Evolutionary conservation across 2,888 invertebrate species (phyloP).

Genomic region (Leistus spinibarbis): DNA sequence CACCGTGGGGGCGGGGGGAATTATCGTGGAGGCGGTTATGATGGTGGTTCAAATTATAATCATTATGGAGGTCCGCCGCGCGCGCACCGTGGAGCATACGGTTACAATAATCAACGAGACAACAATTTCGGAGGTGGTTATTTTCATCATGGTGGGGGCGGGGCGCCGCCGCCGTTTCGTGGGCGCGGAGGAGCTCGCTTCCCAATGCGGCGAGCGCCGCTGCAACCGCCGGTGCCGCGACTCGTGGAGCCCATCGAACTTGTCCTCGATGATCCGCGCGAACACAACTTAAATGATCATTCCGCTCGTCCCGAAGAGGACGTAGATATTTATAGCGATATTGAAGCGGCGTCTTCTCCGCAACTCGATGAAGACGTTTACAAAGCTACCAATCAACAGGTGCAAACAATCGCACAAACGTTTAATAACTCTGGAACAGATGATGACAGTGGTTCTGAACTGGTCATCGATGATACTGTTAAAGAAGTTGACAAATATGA

Average conservation of each 20-base stretch:
- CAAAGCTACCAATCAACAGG: conserved; percentile 44
- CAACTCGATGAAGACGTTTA: conserved; percentile 50
- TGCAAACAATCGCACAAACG: conserved; percentile 52
- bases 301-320: conserved; percentile 49
- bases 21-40: conserved; percentile 47
- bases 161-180: conserved; percentile 36
- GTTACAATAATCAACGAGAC: conserved; percentile 46
- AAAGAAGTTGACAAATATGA: conserved; percentile 61
- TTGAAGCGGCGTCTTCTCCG: conserved; percentile 58
- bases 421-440: conserved; percentile 54
- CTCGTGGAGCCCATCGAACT: conserved; percentile 22
- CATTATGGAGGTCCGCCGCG: conserved; percentile 49
- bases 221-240: conserved; percentile 22
- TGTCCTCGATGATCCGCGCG: conserved; percentile 25
- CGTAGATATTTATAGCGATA: conserved; percentile 68
- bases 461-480: conserved; percentile 59
- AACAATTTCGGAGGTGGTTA: conserved; percentile 52
- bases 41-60: conserved; percentile 54
- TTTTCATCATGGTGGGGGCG: conserved; percentile 19
- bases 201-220: conserved; percentile 30
- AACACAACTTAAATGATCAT: conserved; percentile 11
- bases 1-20: conserved; percentile 47
- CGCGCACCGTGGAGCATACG: conserved; percentile 40
- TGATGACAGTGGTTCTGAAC: conserved; percentile 63
- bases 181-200: conserved; percentile 38